Percentiles rank a stretch among this genome's conserved stretches.
Conservation (phyloP, 2,113 vertebrate species). For the Mesocricetus auratus region DNA sequence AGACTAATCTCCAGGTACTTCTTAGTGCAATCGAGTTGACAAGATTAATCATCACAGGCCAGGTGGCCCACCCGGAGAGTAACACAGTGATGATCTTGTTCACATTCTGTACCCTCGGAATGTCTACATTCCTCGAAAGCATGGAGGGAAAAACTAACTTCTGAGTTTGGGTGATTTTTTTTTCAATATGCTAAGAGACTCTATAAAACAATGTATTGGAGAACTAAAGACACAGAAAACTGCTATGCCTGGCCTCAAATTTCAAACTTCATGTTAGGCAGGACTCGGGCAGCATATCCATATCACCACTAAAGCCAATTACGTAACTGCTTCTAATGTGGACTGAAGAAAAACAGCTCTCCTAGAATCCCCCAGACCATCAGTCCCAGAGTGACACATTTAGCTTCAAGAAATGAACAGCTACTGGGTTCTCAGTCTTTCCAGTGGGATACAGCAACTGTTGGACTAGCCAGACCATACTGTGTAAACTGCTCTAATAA, state of each 20-base stretch:
- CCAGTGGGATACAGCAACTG: background rate
- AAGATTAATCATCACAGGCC: background rate
- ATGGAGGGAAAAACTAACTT: background rate
- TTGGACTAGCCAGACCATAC: background rate
- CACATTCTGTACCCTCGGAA: too few species aligned
- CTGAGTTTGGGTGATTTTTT: background rate
- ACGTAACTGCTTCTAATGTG: background rate
- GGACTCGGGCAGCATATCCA: accelerated
- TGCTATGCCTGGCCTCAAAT: background rate
- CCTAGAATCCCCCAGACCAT: too few species aligned
- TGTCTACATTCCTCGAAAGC: background rate
- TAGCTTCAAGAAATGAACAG: background rate
- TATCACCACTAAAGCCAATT: background rate
- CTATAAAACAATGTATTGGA: background rate
- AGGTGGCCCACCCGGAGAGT: background rate
- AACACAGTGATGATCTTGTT: too few species aligned
- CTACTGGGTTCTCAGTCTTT: background rate
- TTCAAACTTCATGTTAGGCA: background rate
- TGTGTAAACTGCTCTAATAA: background rate
- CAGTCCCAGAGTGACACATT: background rate
- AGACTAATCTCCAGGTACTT: background rate
- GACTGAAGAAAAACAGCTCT: background rate
- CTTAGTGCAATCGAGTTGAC: background rate
- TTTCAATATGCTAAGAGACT: background rate
- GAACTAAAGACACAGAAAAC: background rate